Base-by-base conservation (phyloP, 2,113 vertebrate genomes). In the Piprites chloris region DNA sequence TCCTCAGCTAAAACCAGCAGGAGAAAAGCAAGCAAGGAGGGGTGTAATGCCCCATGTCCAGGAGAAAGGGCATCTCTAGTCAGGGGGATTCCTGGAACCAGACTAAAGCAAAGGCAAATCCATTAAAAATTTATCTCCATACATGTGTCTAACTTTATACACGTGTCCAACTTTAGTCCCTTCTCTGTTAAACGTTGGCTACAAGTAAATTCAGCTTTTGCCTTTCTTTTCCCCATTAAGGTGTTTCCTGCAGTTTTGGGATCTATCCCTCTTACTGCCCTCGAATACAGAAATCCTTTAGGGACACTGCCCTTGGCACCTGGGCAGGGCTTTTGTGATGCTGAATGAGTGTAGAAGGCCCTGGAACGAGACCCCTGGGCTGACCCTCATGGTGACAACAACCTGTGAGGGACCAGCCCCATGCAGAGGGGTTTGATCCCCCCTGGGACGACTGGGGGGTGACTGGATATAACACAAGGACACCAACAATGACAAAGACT, bases 261-360 rank as follows among this genome's bases (percentile, higher is more conserved):
- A 14, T 37, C 9, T 9, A 14, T 55, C 39, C 20, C 28, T 82
- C 21, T 19, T 24, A 28, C 11, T 62, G 49, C 44, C 33, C 53
- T 42, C 5, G 28, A 12, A 63, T 13, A 13, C 61, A 42, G 61
- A 28, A 63, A 30, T 5, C 27, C 39, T 39, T 30, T 9, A 27
- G 33, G 44, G 65, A 47, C 65, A n/a, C 16, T 19, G 65, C 44
- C 44, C 66, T 33, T 49, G 66, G 33, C 66, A 19, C 33, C 9
- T n/a, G 66, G 65, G 10, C 33, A 65, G 61, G 55, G 44, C 26
- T 83, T 28, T 11, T 3, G 2, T 1, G 2, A n/a, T 4, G 21
- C 44, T 16, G 24, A 16, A 28, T 2, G 7, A 3, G 1, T 6
- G 20, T 1, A 13, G 47, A 28, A 20, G 16, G 3, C 5, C 21